These are phyloP conservation scores for Caenorhabditis macrosperma DNA, from an alignment of 2,888 invertebrate species.

Conservation along the genomic window DNA sequence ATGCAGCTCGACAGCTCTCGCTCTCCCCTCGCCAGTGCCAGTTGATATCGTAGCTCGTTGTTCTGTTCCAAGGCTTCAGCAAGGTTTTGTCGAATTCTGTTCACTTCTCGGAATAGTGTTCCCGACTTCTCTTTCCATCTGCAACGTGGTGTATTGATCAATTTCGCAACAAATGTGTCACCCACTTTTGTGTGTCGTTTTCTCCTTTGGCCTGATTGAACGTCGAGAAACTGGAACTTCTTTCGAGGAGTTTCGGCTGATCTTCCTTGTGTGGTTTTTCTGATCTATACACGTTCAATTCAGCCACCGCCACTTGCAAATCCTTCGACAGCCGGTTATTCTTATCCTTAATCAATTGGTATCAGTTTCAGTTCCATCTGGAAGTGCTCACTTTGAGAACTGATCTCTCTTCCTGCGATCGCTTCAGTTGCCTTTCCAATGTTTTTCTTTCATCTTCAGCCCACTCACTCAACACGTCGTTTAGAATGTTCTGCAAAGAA, in stretches of 20 bases:
- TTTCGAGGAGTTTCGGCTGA: conserved; percentile 33
- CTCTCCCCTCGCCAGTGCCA: conserved; percentile 76
- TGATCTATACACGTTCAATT: conserved; percentile 63
- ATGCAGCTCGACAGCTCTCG: conserved; percentile 70
- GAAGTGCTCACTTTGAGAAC: conserved; percentile 53
- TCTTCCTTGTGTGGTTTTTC: conserved; percentile 60
- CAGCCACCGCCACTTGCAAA: conserved; percentile 62
- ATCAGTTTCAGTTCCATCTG: not conserved
- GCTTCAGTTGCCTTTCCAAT: conserved; percentile 65
- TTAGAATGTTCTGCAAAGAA: conserved; percentile 66
- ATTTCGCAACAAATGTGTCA: not conserved
- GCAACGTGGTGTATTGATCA: not conserved
- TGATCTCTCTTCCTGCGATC: conserved; percentile 68
- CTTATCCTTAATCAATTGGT: conserved; percentile 49
- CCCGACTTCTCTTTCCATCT: conserved; percentile 78
- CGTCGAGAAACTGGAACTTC: conserved; percentile 53
- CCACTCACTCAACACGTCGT: conserved; percentile 70
- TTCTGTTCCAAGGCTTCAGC: conserved; percentile 59
- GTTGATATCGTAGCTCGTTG: conserved; percentile 66
- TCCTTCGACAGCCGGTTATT: conserved; percentile 61
- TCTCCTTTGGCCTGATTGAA: conserved; percentile 20
- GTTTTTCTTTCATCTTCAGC: conserved; percentile 67
- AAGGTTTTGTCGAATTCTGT: conserved; percentile 69
- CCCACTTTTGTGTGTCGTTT: conserved; percentile 39
- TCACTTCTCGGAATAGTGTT: conserved; percentile 75